Base-by-base conservation (phyloP, 1,140 invertebrate genomes). In the Drosophila prosaltans region DNA sequence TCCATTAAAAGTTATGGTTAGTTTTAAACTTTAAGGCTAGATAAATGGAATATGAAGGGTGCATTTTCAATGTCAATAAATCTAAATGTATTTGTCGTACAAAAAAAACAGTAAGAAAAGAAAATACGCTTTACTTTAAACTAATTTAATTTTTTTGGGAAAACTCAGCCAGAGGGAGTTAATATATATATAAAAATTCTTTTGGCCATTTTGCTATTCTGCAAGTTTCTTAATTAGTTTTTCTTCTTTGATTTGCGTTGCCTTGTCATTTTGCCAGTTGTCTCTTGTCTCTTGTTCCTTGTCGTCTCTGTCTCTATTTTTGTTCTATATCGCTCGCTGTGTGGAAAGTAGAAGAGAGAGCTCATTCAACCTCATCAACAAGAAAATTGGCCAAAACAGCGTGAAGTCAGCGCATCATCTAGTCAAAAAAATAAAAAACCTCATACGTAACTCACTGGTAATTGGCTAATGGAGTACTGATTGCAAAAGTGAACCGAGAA, bases 51-150 rank as follows among this genome's bases (percentile, higher is more conserved):
- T 83, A 80, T 66, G 48, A 68, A 76, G 68, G 71, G 75, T 86
- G 64, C 67, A 88, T 84, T 84, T 84, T 88, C 83, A 77, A 84
- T 89, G 84, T 88, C 80, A 88, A 88, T 88, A 88, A 89, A 88
- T 80, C 84, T 88, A 48, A 75, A 88, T 88, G 84, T 88, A 80
- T 74, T 81, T 77, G 86, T 80, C 80, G 82, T 86, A 71, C 67
- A 58, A 57, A 21, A 62, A n/a, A 54, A 58, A 60, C 1, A 32
- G 21, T 64, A 51, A 39, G 26, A 36, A 78, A 65, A 39, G 6
- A 36, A 36, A 36, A 6, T 4, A 36, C 6, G 32, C 32, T 36
- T 4, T 36, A 36, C 1, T 36, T 36, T 36, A 67, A 48, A 51
- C 7, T 32, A 32, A 16, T 57, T 55, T 1, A 8, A 30, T 9